Evolutionary conservation across 2,113 vertebrate species (phyloP).

Genomic region (Ellobius talpinus): DNA sequence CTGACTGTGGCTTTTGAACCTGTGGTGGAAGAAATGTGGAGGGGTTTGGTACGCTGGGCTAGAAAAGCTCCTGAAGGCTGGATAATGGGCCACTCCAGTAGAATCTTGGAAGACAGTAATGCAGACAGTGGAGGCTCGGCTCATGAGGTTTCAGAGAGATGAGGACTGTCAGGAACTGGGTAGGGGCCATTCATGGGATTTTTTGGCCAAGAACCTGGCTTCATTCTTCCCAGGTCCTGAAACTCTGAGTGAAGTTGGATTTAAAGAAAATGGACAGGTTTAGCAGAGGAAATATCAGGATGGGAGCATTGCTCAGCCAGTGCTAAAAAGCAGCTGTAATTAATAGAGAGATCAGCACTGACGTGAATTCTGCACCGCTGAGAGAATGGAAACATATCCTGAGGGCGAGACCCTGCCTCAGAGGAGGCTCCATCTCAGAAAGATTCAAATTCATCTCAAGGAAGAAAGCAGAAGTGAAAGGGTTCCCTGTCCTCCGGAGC

Average conservation of each 20-base stretch:
- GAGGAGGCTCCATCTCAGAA: not conserved
- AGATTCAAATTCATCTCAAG: constrained; percentile 1
- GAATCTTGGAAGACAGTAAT: not conserved
- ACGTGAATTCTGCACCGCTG: not conserved
- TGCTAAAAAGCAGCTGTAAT: not conserved
- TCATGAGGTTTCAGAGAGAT: not conserved
- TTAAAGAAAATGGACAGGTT: not conserved
- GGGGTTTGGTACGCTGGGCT: not conserved
- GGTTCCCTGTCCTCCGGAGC: not conserved
- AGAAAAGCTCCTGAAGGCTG: not conserved
- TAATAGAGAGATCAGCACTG: not conserved
- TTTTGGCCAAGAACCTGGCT: not conserved
- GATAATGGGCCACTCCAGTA: no score
- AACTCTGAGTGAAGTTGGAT: not conserved
- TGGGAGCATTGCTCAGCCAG: not conserved
- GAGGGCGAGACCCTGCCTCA: not conserved
- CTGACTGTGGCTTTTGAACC: not conserved
- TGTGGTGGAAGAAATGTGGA: not conserved
- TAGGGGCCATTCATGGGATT: not conserved
- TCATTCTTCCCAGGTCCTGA: not conserved
- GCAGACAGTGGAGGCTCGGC: not conserved
- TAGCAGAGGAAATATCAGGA: not conserved
- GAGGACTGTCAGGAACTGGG: not conserved
- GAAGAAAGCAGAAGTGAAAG: not conserved
- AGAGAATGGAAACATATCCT: not conserved